phyloP scores from a whole-genome alignment of 2,113 vertebrate genomes.

The Psilopogon haemacephalus region DNA sequence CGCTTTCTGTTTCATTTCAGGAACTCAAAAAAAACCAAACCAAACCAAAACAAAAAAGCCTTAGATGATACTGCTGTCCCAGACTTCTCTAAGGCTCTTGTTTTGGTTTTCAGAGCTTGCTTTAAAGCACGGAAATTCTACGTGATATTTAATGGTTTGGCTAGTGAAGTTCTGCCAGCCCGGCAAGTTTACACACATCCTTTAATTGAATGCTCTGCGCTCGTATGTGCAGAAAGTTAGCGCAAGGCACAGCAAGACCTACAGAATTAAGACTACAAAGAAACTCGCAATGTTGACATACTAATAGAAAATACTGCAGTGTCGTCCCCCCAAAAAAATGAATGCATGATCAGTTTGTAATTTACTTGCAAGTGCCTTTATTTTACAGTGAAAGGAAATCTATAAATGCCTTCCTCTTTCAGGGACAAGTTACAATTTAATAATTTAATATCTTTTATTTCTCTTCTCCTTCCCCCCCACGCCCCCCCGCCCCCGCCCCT shows the following conservation, averaged over 20 bases:
- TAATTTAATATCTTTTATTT: slow-evolving; percentile 64
- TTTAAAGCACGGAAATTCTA: neutral
- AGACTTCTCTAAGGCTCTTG: neutral
- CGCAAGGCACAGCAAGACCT: neutral
- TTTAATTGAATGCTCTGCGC: neutral
- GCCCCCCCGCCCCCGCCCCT: neutral
- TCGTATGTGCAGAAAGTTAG: neutral
- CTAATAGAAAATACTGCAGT: neutral
- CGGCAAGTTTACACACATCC: neutral
- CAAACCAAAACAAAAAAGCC: too few relatives aligned
- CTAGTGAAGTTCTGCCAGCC: neutral
- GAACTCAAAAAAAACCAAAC: neutral
- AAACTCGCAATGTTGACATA: neutral
- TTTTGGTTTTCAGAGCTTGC: neutral
- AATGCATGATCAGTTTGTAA: neutral
- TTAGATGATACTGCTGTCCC: neutral
- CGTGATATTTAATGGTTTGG: neutral
- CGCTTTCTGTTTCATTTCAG: neutral
- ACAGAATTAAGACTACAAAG: neutral
- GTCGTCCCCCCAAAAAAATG: neutral
- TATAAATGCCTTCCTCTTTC: slow-evolving; percentile 6
- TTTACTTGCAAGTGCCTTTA: neutral
- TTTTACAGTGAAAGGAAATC: slow-evolving; percentile 9
- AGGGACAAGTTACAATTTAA: slow-evolving; percentile 54
- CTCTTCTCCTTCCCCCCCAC: slow-evolving; percentile 6